phyloP scores from a whole-genome alignment of 2,113 vertebrate genomes.

The Menura novaehollandiae region DNA sequence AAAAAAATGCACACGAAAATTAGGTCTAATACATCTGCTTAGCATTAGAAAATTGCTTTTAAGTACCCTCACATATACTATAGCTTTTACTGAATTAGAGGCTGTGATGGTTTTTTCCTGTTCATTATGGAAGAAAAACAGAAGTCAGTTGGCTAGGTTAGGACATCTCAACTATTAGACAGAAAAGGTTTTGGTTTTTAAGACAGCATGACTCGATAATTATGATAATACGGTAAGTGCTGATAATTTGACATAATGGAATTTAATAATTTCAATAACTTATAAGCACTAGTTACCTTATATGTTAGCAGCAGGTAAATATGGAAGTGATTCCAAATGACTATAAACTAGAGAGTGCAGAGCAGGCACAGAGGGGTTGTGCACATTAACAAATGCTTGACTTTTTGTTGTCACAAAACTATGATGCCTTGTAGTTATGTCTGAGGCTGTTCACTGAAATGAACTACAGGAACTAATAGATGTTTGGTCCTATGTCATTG shows the following conservation, averaged over 20 bases:
- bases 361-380: rapidly evolving
- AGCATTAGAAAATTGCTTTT: not conserved
- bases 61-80: not conserved
- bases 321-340: not conserved
- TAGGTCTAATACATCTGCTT: not conserved
- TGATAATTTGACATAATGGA: not conserved
- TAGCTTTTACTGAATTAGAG: not conserved
- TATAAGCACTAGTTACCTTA: not conserved
- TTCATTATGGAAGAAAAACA: not conserved
- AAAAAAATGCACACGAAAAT: not conserved
- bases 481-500: not conserved
- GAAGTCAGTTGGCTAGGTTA: not conserved
- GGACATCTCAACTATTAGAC: not conserved
- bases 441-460: not conserved
- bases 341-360: not conserved
- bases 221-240: not conserved
- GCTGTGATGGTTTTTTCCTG: not conserved
- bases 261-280: not conserved
- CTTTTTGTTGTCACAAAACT: not conserved
- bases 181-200: not conserved
- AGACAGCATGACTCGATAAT: not conserved
- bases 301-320: not conserved
- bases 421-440: not conserved
- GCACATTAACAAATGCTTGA: not conserved
- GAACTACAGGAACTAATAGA: not conserved